phyloP scores from a whole-genome alignment of 37 sponge, comb jelly and placozoan species.

The Crambe crambe region DNA sequence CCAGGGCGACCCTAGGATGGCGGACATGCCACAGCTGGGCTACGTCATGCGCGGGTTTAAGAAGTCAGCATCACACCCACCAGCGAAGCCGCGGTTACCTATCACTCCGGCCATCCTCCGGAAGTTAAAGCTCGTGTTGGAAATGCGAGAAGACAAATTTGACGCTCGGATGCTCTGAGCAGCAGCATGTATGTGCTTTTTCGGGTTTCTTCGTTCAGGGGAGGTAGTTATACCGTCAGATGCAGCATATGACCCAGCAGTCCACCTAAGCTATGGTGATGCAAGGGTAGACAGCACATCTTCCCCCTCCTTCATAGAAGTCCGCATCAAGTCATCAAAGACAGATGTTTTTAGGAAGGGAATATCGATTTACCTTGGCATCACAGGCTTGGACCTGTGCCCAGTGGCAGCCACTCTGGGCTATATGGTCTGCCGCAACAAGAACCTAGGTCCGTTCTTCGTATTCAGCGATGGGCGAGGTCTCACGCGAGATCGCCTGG shows the following conservation, averaged over 20 bases:
- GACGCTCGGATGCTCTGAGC: constrained; percentile 47
- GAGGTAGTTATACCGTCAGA: no score
- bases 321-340: constrained; percentile 18
- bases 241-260: background rate
- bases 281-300: constrained; percentile 3
- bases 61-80: background rate
- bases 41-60: constrained; percentile 1
- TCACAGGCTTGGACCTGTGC: constrained; percentile 3
- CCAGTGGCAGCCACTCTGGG: constrained; percentile 22
- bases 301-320: background rate
- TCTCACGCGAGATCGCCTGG: background rate
- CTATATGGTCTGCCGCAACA: no score
- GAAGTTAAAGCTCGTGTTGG: background rate
- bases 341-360: constrained; percentile 38
- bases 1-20: background rate
- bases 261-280: constrained; percentile 11
- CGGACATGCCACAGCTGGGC: background rate
- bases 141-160: background rate
- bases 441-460: background rate
- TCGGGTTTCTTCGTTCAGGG: constrained; percentile 44
- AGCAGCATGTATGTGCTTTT: constrained; percentile 25
- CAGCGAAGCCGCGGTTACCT: background rate
- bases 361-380: background rate
- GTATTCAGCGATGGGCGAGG: background rate
- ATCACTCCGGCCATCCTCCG: constrained; percentile 16